phyloP scores from a whole-genome alignment of 2,797 vertebrate species.

The Gobio occitaniae region DNA sequence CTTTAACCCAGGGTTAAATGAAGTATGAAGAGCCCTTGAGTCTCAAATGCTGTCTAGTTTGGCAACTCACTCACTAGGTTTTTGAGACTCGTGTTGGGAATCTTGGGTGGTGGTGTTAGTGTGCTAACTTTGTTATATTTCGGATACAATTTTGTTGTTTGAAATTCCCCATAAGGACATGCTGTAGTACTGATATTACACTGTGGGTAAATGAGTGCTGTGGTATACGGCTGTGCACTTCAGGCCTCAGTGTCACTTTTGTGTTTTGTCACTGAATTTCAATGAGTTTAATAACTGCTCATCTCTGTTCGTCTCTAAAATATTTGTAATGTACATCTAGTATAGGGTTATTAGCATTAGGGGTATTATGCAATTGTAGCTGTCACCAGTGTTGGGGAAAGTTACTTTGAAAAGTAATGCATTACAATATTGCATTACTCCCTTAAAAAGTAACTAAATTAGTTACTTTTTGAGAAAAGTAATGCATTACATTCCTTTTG shows the following conservation, averaged over 20 bases:
- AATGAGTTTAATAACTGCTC: neutral
- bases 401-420: too few species aligned
- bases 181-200: neutral
- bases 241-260: slow-evolving; percentile 25
- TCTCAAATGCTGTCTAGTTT: neutral
- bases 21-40: neutral
- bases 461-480: too few species aligned
- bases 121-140: neutral
- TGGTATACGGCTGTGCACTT: neutral
- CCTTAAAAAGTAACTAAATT: too few species aligned
- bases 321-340: neutral
- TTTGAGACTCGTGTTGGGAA: neutral
- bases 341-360: neutral
- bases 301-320: neutral
- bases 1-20: neutral
- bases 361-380: neutral
- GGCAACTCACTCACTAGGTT: neutral
- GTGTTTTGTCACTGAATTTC: neutral
- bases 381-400: neutral
- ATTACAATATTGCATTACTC: too few species aligned
- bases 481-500: too few species aligned
- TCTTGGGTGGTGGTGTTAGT: neutral
- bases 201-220: neutral
- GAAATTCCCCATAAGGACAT: neutral
- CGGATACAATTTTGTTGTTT: neutral